Evolutionary conservation across 2,888 invertebrate genomes (phyloP), one percentile per base, ranked within the genome.

Genomic region (Dendrolimus houi): DNA sequence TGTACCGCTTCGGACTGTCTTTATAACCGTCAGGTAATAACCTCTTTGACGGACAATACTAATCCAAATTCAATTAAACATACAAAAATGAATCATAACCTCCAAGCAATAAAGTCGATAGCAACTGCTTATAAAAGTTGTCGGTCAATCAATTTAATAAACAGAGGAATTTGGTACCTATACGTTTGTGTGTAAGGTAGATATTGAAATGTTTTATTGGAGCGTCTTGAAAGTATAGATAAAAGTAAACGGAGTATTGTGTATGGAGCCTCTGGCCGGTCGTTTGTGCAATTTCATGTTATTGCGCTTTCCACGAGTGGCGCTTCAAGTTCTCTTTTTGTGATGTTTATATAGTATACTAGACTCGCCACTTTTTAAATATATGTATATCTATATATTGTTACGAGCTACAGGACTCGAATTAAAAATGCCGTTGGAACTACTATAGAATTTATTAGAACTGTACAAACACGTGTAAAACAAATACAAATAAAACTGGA

Each of bases 11-110:
- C 70, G 62, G 65, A 70, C 72, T 73, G 71, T 71, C 80, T 84
- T 83, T 85, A 88, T 87, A 77, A 85, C 83, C 79, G 85, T 83
- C 88, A 88, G 88, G 88, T 88, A 88, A 87, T 88, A 88, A 88
- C 88, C 83, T 85, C 87, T 86, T 87, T 87, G 87, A 87, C 83
- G 79, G 81, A 82, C 83, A 79, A 14, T 56, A 77, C 53, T 60
- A 57, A 56, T 53, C 54, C 60, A 65, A 59, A 57, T 54, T 42
- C 56, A 13, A 54, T n/a, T 9, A n/a, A 54, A n/a, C 40, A 52
- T 9, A 47, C 17, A 7, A 58, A 29, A 60, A 58, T 62, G 9
- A 65, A 59, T 60, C 54, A 52, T 65, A 61, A 7, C 2, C 6
- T 40, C 0, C 3, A 47, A 40, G 40, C 12, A 10, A 40, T 54